Conservation (phyloP, 2,797 vertebrate genomes). For the Hippopotamyrus pictus region DNA sequence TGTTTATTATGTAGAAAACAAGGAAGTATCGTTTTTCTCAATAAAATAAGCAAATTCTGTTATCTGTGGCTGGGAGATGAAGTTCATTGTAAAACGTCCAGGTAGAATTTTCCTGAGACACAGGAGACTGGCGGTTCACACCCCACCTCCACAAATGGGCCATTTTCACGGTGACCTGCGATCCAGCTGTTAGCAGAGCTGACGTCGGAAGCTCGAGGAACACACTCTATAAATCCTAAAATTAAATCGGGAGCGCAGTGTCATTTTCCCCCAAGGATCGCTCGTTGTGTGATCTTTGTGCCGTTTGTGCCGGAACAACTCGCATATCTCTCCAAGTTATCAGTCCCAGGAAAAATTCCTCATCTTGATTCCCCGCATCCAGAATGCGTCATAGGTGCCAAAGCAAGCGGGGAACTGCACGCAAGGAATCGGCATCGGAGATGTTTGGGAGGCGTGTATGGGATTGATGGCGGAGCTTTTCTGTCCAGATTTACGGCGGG, state of each 20-base stretch:
- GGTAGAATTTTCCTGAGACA: neutral
- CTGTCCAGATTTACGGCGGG: conserved; percentile 23
- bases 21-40: neutral
- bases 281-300: neutral
- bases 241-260: neutral
- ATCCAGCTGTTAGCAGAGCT: conserved; percentile 34
- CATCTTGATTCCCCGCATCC: conserved; percentile 6
- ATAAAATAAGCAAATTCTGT: neutral
- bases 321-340: conserved; percentile 48
- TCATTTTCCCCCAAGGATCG: neutral
- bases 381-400: conserved; percentile 15
- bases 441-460: conserved; percentile 7
- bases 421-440: neutral
- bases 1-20: neutral
- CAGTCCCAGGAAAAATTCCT: conserved; percentile 3
- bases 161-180: neutral
- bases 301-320: neutral
- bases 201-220: conserved; percentile 11
- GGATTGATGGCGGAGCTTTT: conserved; percentile 17
- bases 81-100: neutral
- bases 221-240: neutral
- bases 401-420: conserved; percentile 24
- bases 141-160: neutral
- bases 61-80: neutral
- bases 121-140: neutral